Percentiles rank a stretch among this genome's conserved stretches.
Conservation (phyloP, 2,888 invertebrate species). For the Xestia ashworthii region DNA sequence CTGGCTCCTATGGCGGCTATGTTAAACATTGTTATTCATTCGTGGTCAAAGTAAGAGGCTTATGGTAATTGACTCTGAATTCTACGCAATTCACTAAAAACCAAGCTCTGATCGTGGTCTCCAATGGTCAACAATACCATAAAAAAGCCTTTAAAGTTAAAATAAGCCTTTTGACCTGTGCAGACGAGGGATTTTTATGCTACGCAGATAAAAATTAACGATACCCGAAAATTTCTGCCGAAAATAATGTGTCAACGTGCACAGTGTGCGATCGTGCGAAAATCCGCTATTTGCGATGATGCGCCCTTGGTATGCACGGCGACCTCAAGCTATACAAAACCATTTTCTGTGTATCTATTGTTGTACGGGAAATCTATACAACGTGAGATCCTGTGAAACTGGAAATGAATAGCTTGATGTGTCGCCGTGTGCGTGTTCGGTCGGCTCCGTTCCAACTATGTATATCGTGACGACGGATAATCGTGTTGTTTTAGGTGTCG, state of each 20-base stretch:
- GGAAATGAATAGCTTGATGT: no score
- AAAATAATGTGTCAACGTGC: not conserved
- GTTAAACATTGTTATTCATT: not conserved
- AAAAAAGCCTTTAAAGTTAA: no score
- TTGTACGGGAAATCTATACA: no score
- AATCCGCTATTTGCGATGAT: not conserved
- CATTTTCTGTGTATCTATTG: no score
- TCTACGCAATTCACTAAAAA: not conserved
- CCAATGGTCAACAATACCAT: conserved; percentile 5
- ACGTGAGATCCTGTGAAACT: no score
- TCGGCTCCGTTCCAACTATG: no score
- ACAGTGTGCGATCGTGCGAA: not conserved
- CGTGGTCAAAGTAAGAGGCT: not conserved
- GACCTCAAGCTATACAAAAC: no score
- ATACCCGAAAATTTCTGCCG: not conserved
- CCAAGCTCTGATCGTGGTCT: not conserved
- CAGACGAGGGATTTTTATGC: not conserved
- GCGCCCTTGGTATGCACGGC: not conserved
- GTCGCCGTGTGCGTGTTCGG: no score
- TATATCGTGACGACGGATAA: no score
- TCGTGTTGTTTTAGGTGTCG: no score
- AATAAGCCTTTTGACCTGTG: not conserved
- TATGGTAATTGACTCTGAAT: not conserved
- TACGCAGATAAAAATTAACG: not conserved
- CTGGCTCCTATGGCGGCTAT: not conserved